Percentiles rank a stretch among this genome's conserved stretches.
phyloP scores from a whole-genome alignment of 2,888 invertebrate genomes.

The Eulithis testata region DNA sequence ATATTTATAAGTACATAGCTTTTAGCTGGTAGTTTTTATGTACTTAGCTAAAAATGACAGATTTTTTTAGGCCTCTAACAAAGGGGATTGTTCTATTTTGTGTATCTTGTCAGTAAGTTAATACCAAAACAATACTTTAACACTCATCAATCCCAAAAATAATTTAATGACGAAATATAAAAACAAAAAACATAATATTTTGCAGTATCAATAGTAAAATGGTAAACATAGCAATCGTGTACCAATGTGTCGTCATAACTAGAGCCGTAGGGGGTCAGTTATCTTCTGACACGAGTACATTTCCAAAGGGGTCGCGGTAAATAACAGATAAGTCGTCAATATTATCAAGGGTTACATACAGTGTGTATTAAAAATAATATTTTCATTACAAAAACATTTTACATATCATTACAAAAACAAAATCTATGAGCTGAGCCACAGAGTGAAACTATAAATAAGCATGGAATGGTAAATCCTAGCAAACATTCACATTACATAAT shows the following conservation, averaged over 20 bases:
- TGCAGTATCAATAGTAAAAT: conserved; percentile 43
- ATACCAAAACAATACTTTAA: background rate
- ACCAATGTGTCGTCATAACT: conserved; percentile 64
- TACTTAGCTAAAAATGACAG: too few species aligned
- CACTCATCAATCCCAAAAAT: conserved; percentile 16
- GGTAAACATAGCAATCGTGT: conserved; percentile 56
- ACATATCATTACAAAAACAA: too few species aligned
- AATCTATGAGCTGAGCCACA: too few species aligned
- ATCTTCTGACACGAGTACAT: conserved; percentile 70
- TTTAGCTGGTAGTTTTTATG: too few species aligned
- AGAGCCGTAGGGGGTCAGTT: conserved; percentile 73
- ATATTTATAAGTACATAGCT: too few species aligned
- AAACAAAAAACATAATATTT: conserved; percentile 40
- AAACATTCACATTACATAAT: too few species aligned
- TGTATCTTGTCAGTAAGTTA: too few species aligned
- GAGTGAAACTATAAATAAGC: too few species aligned
- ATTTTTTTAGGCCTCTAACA: too few species aligned
- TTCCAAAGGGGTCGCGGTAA: conserved; percentile 66
- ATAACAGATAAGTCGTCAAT: conserved; percentile 63
- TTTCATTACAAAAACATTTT: background rate
- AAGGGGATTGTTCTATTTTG: too few species aligned
- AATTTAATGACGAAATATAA: conserved; percentile 50
- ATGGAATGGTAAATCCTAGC: too few species aligned
- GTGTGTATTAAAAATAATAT: conserved; percentile 4
- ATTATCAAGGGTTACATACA: conserved; percentile 21